Evolutionary conservation across 2,797 vertebrate species (phyloP).

Genomic region (Premnoplex brunnescens): DNA sequence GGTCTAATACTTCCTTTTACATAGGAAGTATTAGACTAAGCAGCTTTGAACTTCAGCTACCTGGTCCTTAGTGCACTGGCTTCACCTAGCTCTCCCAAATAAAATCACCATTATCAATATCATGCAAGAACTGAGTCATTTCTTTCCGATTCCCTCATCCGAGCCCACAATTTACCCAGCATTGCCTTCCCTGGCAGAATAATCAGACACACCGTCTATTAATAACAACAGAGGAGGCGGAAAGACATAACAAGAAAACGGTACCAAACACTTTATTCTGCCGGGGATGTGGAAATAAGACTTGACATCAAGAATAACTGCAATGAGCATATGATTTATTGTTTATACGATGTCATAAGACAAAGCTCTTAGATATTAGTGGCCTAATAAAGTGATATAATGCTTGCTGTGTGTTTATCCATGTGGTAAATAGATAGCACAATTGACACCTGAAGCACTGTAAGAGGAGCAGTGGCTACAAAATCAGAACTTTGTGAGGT

Average conservation of each 20-base stretch:
- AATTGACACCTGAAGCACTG: conserved; percentile 9
- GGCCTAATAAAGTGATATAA: conserved; percentile 54
- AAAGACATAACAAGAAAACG: conserved; percentile 25
- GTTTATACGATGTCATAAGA: conserved; percentile 11
- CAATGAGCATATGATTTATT: conserved; percentile 52
- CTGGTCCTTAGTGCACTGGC: not conserved
- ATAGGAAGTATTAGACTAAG: not conserved
- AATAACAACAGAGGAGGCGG: not conserved
- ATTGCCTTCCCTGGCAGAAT: not conserved
- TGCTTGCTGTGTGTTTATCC: conserved; percentile 43
- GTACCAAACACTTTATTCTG: not conserved
- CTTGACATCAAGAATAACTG: conserved; percentile 44
- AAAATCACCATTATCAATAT: not conserved
- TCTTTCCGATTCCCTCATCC: not conserved
- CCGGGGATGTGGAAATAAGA: conserved; percentile 17
- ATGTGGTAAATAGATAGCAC: conserved; percentile 48
- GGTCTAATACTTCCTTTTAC: not conserved
- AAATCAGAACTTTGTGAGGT: not conserved
- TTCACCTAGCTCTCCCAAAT: not conserved
- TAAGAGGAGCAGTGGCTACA: not conserved
- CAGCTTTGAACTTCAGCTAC: not conserved
- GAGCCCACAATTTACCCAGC: not conserved
- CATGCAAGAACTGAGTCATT: not conserved
- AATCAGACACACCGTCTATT: not conserved
- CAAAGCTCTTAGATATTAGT: conserved; percentile 14